Evolutionary conservation across 2,888 invertebrate species (phyloP).

Genomic region (Limnephilus rhombicus): DNA sequence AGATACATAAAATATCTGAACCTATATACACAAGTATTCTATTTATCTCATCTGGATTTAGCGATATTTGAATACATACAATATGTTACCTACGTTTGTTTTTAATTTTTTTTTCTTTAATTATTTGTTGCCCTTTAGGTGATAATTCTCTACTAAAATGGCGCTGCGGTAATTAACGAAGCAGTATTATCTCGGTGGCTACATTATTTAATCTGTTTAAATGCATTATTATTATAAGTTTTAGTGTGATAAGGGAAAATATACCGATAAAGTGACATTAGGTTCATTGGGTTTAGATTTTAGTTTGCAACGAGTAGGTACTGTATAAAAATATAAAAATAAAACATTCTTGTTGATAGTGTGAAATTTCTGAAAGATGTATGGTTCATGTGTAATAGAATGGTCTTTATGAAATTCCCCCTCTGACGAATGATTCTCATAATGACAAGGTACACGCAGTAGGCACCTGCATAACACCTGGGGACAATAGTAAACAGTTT

Average conservation of each 20-base stretch:
- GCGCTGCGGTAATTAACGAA: neutral
- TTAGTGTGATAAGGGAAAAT: neutral
- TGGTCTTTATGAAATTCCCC: neutral
- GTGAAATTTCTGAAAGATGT: neutral
- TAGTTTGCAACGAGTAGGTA: neutral
- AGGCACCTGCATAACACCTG: constrained; percentile 3
- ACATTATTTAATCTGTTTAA: neutral
- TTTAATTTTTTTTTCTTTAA: neutral
- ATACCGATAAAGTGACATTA: neutral
- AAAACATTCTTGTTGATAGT: neutral
- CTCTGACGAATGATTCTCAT: neutral
- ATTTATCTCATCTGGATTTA: neutral
- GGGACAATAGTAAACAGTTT: constrained; percentile 20
- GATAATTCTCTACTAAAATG: neutral
- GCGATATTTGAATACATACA: neutral
- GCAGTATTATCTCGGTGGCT: neutral
- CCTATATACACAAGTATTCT: too few relatives aligned
- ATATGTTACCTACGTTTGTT: neutral
- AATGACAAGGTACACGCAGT: neutral
- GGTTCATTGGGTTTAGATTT: neutral
- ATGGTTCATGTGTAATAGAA: neutral
- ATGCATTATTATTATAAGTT: neutral
- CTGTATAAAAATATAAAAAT: neutral
- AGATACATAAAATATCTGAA: too few relatives aligned
- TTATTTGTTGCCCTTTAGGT: neutral